Conservation (phyloP, 2,797 vertebrate species). For the Triplophysa bombifrons region DNA sequence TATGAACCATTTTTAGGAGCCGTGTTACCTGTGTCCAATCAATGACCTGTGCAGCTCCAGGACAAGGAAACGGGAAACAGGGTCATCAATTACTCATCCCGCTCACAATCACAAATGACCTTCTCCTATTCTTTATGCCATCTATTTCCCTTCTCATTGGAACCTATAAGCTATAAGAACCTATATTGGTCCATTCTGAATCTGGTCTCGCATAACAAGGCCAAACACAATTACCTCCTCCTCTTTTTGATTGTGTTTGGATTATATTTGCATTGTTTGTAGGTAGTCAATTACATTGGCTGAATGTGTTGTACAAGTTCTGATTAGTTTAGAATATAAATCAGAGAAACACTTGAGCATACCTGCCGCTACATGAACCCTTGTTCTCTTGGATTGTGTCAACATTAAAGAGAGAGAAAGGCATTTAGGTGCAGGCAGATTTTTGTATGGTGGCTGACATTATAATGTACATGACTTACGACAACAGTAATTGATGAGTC, state of each 20-base stretch:
- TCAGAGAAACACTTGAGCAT: not conserved
- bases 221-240: not conserved
- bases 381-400: conserved; percentile 11
- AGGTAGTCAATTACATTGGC: not conserved
- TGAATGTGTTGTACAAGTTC: conserved; percentile 17
- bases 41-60: conserved; percentile 5
- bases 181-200: not conserved
- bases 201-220: not conserved
- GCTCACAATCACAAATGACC: not conserved
- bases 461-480: conserved; percentile 44
- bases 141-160: not conserved
- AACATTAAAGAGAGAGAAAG: not conserved
- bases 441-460: conserved; percentile 24
- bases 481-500: conserved; percentile 54
- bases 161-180: too few species aligned
- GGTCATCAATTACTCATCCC: conserved; percentile 11
- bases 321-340: conserved; percentile 22
- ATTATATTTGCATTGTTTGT: conserved; percentile 6
- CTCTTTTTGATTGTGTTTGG: not conserved
- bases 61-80: not conserved
- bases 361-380: not conserved
- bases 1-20: conserved; percentile 17
- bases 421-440: not conserved
- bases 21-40: conserved; percentile 28
- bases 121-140: not conserved